These are phyloP conservation scores for Oscheius sp. DNA, from an alignment of 1,140 invertebrate genomes.

Conservation along the genomic window DNA sequence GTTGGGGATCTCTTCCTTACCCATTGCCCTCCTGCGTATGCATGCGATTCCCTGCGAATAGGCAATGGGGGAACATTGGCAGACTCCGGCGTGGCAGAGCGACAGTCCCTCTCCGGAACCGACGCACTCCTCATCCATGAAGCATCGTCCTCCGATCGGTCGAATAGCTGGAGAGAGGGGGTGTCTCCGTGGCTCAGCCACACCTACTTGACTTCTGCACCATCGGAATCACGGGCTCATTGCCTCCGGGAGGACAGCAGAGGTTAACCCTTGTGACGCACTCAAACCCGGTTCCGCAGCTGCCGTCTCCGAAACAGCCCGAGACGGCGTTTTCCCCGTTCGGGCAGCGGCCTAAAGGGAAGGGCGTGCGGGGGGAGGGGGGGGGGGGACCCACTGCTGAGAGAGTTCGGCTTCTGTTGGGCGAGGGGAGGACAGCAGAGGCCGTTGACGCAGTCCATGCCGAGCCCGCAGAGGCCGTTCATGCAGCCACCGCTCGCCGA, in stretches of 20 bases:
- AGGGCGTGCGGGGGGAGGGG: neutral
- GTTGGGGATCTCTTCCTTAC: too few relatives aligned
- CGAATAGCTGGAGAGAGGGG: constrained; percentile 14
- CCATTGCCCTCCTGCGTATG: constrained; percentile 21
- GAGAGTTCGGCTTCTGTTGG: constrained; percentile 2
- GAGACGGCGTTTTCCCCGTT: constrained; percentile 40
- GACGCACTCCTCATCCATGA: constrained; percentile 34
- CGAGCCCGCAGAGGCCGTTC: constrained; percentile 42
- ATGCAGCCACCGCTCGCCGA: constrained; percentile 35
- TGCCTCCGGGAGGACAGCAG: constrained; percentile 35
- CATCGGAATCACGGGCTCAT: constrained; percentile 2
- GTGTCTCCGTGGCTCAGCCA: neutral
- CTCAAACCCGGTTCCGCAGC: constrained; percentile 32
- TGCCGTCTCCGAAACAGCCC: constrained; percentile 36
- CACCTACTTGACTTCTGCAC: neutral
- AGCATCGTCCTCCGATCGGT: constrained; percentile 39
- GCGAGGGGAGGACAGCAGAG: constrained; percentile 30
- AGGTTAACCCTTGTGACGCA: constrained; percentile 33
- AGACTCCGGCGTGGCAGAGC: constrained; percentile 37
- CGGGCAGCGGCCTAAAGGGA: constrained; percentile 36
- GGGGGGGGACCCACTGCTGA: neutral
- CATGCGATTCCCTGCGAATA: constrained; percentile 41
- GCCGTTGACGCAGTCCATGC: constrained; percentile 32
- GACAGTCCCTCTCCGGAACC: constrained; percentile 32
- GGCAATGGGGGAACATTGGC: constrained; percentile 38